Evolutionary conservation across 2,113 vertebrate genomes (phyloP).

Genomic region (Oxyura jamaicensis): DNA sequence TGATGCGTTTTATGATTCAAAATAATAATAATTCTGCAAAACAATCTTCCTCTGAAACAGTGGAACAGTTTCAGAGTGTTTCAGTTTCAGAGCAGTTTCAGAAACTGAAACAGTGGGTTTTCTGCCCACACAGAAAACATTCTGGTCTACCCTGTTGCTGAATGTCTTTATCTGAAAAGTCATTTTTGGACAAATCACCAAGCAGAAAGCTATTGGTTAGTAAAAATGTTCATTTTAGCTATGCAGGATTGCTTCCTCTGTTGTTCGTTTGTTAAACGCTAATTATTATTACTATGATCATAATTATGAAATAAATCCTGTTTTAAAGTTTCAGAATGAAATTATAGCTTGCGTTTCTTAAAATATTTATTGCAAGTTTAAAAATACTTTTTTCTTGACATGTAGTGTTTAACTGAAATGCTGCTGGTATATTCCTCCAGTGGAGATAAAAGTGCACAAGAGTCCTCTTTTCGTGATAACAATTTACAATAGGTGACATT

Average conservation of each 20-base stretch:
- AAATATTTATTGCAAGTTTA: neutral
- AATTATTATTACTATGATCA: neutral
- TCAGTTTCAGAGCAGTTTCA: neutral
- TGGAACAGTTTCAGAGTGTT: neutral
- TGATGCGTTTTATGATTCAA: neutral
- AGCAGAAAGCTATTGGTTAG: neutral
- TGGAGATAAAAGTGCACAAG: neutral
- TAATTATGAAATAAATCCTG: neutral
- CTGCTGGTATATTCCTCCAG: neutral
- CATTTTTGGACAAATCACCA: neutral
- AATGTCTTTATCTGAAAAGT: neutral
- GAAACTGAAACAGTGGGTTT: neutral
- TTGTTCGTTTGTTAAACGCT: neutral
- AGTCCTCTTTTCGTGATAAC: neutral
- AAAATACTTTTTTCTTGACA: neutral
- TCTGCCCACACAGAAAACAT: neutral
- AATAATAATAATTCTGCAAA: neutral
- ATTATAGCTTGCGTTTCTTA: neutral
- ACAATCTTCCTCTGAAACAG: neutral
- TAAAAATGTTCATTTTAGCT: neutral
- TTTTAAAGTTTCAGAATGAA: neutral
- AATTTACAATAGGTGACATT: neutral
- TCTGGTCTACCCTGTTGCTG: neutral
- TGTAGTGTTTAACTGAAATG: neutral
- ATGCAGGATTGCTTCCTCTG: neutral